Conservation (phyloP, 2,888 invertebrate genomes). For the Clepsis dumicolana region DNA sequence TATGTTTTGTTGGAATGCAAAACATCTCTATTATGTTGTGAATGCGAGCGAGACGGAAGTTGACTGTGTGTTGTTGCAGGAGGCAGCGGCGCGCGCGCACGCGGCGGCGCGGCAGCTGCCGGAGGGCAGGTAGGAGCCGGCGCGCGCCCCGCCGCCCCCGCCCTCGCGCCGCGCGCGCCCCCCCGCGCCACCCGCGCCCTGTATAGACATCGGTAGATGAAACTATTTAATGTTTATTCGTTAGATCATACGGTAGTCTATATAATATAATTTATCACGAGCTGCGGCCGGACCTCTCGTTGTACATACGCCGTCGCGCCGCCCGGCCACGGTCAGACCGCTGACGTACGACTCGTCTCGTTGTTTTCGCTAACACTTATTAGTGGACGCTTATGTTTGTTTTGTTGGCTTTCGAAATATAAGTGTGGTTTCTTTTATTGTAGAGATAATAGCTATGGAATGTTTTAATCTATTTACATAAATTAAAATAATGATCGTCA, state of each 20-base stretch:
- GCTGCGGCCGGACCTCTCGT: slow-evolving; percentile 48
- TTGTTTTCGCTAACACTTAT: slow-evolving; percentile 77
- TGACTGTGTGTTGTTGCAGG: slow-evolving; percentile 49
- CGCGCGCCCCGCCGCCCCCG: slow-evolving; percentile 48
- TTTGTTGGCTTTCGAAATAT: slow-evolving; percentile 84
- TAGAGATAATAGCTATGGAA: slow-evolving; percentile 78
- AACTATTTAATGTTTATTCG: slow-evolving; percentile 66
- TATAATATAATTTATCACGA: slow-evolving; percentile 55
- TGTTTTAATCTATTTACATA: slow-evolving; percentile 74
- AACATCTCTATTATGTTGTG: too few relatives aligned
- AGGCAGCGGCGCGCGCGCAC: slow-evolving; percentile 63
- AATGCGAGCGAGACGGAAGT: too few relatives aligned
- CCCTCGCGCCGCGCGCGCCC: slow-evolving; percentile 43
- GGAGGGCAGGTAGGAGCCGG: slow-evolving; percentile 77
- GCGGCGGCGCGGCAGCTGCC: slow-evolving; percentile 72
- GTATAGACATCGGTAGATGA: slow-evolving; percentile 59
- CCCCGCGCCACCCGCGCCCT: slow-evolving; percentile 46
- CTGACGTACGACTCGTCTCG: slow-evolving; percentile 59
- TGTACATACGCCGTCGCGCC: slow-evolving; percentile 62
- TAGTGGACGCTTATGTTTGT: slow-evolving; percentile 82
- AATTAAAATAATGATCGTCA: slow-evolving; percentile 52
- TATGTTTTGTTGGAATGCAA: too few relatives aligned
- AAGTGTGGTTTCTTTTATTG: slow-evolving; percentile 80
- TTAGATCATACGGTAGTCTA: slow-evolving; percentile 65
- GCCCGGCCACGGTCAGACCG: slow-evolving; percentile 52